phyloP scores from a whole-genome alignment of 2,888 invertebrate genomes.

The Drosophila anceps region DNA sequence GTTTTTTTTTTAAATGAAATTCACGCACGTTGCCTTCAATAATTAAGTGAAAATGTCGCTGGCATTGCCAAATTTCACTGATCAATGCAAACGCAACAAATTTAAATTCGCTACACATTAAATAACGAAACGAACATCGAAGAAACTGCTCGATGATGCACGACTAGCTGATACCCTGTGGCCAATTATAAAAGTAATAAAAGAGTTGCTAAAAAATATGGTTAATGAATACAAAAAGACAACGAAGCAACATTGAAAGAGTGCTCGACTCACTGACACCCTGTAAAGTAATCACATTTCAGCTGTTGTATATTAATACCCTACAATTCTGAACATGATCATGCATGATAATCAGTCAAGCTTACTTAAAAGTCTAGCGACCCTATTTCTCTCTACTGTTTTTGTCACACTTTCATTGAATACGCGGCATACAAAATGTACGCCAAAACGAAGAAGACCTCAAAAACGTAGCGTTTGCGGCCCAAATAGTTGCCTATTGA shows the following conservation, averaged over 20 bases:
- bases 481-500: slow-evolving; percentile 39
- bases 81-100: slow-evolving; percentile 37
- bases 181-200: background rate
- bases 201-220: background rate
- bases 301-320: background rate
- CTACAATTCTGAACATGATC: background rate
- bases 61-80: slow-evolving; percentile 55
- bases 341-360: background rate
- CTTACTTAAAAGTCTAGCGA: background rate
- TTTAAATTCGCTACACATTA: slow-evolving; percentile 60
- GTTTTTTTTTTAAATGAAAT: slow-evolving; percentile 52
- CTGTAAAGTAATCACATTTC: background rate
- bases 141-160: background rate
- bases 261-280: background rate
- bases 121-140: slow-evolving; percentile 10
- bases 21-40: slow-evolving; percentile 35
- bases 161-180: slow-evolving; percentile 2
- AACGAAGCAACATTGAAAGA: background rate
- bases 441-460: slow-evolving; percentile 42
- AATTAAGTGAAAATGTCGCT: slow-evolving; percentile 45
- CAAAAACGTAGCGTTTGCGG: slow-evolving; percentile 61
- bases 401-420: background rate
- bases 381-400: background rate
- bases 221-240: background rate
- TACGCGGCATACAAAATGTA: slow-evolving; percentile 2